These are phyloP conservation scores for Orthosia incerta DNA, from an alignment of 2,888 invertebrate species.

Conservation along the genomic window DNA sequence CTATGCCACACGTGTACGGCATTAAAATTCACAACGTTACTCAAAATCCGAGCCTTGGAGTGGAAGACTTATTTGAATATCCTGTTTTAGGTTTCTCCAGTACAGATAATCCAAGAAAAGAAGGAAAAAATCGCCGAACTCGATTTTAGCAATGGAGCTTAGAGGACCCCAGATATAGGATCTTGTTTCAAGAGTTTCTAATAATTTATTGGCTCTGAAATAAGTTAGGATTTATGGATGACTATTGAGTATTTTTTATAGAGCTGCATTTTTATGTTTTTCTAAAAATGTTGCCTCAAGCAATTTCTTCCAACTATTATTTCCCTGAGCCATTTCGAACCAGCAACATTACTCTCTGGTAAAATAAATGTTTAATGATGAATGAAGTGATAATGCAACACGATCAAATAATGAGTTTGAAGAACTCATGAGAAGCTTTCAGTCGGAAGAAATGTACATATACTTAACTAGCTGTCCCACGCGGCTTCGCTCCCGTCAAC, in stretches of 20 bases:
- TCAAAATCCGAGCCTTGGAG: constrained; percentile 45
- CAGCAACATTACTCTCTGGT: no score
- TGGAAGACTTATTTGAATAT: constrained; percentile 61
- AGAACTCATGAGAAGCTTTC: no score
- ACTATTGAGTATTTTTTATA: no score
- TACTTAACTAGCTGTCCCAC: no score
- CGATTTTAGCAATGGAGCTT: background rate
- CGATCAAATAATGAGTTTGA: background rate
- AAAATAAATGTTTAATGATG: no score
- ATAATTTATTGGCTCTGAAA: background rate
- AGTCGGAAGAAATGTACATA: background rate
- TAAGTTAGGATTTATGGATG: background rate
- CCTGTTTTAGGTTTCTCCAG: constrained; percentile 42
- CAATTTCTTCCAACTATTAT: no score
- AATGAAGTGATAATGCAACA: background rate
- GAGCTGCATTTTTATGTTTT: no score
- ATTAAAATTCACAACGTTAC: constrained; percentile 68
- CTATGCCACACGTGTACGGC: constrained; percentile 29
- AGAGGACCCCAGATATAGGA: background rate
- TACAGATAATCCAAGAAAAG: background rate
- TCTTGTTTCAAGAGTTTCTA: background rate
- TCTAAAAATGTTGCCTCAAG: no score
- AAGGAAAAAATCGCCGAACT: background rate
- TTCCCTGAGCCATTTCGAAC: no score
- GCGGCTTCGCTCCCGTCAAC: no score